Conservation (phyloP, 2,888 invertebrate genomes). For the Tipula helvola region DNA sequence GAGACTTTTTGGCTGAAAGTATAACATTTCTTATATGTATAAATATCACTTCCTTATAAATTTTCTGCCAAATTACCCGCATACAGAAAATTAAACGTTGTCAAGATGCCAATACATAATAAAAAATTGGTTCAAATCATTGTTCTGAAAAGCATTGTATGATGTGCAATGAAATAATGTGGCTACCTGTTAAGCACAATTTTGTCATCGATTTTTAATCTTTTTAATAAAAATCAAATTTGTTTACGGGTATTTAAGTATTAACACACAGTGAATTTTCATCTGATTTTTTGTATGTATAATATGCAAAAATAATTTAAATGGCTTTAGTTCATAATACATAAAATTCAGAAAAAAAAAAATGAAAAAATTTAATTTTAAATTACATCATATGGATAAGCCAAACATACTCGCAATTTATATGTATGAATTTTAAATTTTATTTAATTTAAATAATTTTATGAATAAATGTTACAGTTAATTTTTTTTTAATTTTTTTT, state of each 20-base stretch:
- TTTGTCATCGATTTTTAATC: not conserved
- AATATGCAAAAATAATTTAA: not conserved
- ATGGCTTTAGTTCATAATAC: not conserved
- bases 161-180: no score
- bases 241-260: not conserved
- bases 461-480: no score
- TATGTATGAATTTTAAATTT: not conserved
- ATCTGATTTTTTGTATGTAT: not conserved
- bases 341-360: not conserved
- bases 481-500: no score
- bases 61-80: no score
- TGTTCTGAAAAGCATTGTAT: not conserved
- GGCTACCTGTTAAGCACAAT: not conserved
- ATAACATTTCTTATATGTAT: not conserved
- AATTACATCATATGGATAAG: not conserved
- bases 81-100: no score
- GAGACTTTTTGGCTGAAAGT: not conserved
- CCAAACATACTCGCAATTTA: not conserved
- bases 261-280: not conserved
- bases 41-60: no score
- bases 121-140: no score
- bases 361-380: not conserved
- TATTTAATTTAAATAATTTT: no score
- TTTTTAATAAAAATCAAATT: not conserved
- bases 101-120: no score